These are phyloP conservation scores for Meloidogyne floridensis DNA, from an alignment of 1,140 invertebrate species.

Conservation along the genomic window DNA sequence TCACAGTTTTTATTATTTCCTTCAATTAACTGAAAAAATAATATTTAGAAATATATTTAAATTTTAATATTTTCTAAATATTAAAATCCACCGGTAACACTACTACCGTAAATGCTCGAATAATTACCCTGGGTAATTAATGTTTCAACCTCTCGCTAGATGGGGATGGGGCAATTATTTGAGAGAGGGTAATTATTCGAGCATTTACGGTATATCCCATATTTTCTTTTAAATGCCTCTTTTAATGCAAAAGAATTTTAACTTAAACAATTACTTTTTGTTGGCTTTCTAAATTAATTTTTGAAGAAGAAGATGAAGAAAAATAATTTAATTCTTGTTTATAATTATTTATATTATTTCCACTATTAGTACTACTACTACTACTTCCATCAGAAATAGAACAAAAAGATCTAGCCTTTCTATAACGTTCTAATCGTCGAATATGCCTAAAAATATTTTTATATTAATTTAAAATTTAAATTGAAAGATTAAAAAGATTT, in stretches of 20 bases:
- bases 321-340: not conserved
- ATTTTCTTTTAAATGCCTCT: too few species aligned
- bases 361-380: not conserved
- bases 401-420: conserved; percentile 55
- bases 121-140: too few species aligned
- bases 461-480: too few species aligned
- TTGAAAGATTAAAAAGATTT: too few species aligned
- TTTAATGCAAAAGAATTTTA: too few species aligned
- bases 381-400: not conserved
- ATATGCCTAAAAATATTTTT: conserved; percentile 18
- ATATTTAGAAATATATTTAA: not conserved
- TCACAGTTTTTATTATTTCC: not conserved
- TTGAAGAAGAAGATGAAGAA: not conserved
- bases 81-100: too few species aligned
- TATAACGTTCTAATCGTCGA: conserved; percentile 54
- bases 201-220: too few species aligned
- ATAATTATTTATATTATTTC: not conserved
- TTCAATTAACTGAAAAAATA: not conserved
- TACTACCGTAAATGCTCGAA: too few species aligned
- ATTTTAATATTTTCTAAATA: not conserved
- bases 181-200: too few species aligned
- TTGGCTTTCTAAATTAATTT: not conserved
- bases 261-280: not conserved
- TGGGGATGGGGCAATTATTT: too few species aligned
- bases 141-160: too few species aligned